phyloP scores from a whole-genome alignment of 1,140 invertebrate species.

The Drosophila nasuta region DNA sequence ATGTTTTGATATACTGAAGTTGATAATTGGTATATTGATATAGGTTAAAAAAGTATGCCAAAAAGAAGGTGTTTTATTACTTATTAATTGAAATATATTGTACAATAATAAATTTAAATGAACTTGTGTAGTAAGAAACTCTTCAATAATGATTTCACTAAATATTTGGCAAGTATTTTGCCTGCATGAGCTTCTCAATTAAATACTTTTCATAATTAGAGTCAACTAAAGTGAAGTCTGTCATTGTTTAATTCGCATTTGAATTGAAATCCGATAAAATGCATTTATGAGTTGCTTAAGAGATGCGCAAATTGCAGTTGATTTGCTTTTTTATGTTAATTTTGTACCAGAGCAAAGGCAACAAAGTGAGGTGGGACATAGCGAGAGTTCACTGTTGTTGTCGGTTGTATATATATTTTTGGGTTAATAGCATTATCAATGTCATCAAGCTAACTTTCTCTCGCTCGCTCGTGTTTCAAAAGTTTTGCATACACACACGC shows the following conservation, averaged over 20 bases:
- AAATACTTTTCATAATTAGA: too few relatives aligned
- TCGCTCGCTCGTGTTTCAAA: neutral
- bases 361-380: neutral
- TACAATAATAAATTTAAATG: too few relatives aligned
- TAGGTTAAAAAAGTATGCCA: too few relatives aligned
- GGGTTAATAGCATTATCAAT: constrained; percentile 58
- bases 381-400: constrained; percentile 4
- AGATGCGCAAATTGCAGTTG: neutral
- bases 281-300: neutral
- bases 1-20: too few relatives aligned
- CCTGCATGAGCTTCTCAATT: too few relatives aligned
- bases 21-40: too few relatives aligned
- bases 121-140: too few relatives aligned
- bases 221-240: too few relatives aligned
- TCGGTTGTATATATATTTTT: constrained; percentile 24
- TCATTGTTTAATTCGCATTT: neutral
- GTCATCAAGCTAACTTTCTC: constrained; percentile 49
- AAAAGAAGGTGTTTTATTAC: too few relatives aligned
- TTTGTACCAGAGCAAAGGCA: neutral
- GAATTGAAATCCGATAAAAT: neutral
- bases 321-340: neutral
- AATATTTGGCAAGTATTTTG: too few relatives aligned
- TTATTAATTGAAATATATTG: too few relatives aligned
- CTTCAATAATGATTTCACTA: too few relatives aligned
- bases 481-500: constrained; percentile 23